These are phyloP conservation scores for Passer domesticus DNA, from an alignment of 2,113 vertebrate genomes.

Conservation along the genomic window DNA sequence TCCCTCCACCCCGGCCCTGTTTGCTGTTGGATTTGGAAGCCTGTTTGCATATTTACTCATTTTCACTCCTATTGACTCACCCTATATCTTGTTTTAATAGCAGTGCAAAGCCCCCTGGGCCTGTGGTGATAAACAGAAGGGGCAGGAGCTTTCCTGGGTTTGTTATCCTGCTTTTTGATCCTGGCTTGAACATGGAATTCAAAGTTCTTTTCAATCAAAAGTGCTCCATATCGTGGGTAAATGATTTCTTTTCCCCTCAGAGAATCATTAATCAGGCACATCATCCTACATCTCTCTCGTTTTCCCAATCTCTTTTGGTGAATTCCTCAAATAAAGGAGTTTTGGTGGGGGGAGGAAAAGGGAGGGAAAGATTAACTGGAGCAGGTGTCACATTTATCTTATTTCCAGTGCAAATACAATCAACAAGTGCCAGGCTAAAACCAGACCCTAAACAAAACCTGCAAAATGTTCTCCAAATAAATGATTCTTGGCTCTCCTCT, in stretches of 20 bases:
- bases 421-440: slow-evolving; percentile 50
- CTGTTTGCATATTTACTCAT: neutral
- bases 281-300: neutral
- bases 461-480: slow-evolving; percentile 66
- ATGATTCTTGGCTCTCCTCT: slow-evolving; percentile 69
- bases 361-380: slow-evolving; percentile 1
- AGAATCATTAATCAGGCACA: slow-evolving; percentile 2
- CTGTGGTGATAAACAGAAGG: neutral
- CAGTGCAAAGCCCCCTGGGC: neutral
- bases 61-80: neutral
- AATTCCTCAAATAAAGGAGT: neutral
- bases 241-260: neutral
- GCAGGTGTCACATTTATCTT: slow-evolving; percentile 49
- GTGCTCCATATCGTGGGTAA: neutral
- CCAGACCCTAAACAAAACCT: slow-evolving; percentile 57
- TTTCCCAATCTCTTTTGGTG: neutral
- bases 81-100: neutral
- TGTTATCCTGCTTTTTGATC: neutral
- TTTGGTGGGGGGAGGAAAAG: neutral
- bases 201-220: slow-evolving; percentile 5
- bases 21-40: neutral
- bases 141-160: neutral
- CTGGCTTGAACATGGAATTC: neutral
- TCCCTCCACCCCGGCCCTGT: neutral
- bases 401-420: slow-evolving; percentile 45